These are phyloP conservation scores for human DNA, from an alignment of 2,113 vertebrate genomes.

Conservation along the genomic window DNA sequence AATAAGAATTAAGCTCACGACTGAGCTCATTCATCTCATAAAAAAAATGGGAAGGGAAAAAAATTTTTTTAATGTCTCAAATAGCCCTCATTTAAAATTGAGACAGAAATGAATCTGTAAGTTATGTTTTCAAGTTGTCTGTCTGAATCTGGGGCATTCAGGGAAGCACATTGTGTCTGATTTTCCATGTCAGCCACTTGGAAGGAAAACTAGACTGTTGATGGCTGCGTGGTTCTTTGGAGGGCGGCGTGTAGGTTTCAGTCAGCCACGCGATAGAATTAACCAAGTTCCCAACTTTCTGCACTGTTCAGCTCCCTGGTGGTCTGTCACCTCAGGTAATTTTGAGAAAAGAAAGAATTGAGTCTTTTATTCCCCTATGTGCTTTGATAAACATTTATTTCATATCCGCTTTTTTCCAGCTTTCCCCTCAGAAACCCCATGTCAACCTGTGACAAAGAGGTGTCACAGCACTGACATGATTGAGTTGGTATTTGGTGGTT, in stretches of 20 bases:
- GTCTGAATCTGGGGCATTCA: not conserved
- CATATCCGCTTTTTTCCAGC: not conserved
- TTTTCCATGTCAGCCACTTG: not conserved
- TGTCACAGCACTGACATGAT: constrained; percentile 45
- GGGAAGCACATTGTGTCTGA: not conserved
- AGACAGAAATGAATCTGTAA: not conserved
- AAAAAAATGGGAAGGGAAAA: not conserved
- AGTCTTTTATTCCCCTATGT: not conserved
- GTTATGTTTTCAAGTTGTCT: not conserved
- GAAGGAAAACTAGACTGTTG: not conserved
- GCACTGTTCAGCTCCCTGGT: not conserved
- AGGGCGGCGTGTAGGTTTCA: not conserved
- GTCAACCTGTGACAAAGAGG: not conserved
- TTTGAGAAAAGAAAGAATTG: not conserved
- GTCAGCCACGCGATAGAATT: not conserved
- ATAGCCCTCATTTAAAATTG: not conserved
- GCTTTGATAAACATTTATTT: constrained; percentile 18
- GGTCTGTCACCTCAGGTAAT: not conserved
- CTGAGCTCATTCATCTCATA: not conserved
- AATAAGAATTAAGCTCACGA: not conserved
- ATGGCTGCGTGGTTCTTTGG: not conserved
- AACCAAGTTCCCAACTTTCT: not conserved
- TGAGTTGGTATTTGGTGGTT: constrained; percentile 14
- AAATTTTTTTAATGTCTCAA: not conserved
- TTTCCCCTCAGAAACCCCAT: not conserved